Percentiles rank a stretch among this genome's conserved stretches.
These are phyloP conservation scores for Adelphocoris suturalis DNA, from an alignment of 2,888 invertebrate species.

Conservation along the genomic window DNA sequence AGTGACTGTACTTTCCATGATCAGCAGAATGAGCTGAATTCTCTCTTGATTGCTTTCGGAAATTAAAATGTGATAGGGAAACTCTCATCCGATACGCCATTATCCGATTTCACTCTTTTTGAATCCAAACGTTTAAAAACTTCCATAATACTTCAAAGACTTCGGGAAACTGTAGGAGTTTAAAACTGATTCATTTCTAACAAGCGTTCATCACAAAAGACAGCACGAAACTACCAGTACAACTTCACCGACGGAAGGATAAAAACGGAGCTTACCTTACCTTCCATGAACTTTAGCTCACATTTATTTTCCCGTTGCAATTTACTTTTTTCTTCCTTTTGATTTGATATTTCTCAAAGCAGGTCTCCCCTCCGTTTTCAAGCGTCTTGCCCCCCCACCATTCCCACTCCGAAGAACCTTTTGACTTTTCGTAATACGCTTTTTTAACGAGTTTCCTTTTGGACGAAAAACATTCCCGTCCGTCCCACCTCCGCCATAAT, in stretches of 20 bases:
- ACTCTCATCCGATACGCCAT: too few species aligned
- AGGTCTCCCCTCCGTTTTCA: not conserved
- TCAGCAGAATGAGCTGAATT: too few species aligned
- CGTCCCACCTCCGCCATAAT: slow-evolving; percentile 11
- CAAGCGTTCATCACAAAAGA: not conserved
- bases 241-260: not conserved
- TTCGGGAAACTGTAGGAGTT: not conserved
- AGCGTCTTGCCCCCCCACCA: not conserved
- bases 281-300: not conserved
- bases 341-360: slow-evolving; percentile 48
- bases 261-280: not conserved
- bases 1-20: too few species aligned
- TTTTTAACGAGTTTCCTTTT: slow-evolving; percentile 58
- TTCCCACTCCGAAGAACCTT: not conserved
- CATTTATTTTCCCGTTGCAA: slow-evolving; percentile 28
- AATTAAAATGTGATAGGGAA: too few species aligned
- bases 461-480: not conserved
- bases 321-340: slow-evolving; percentile 33
- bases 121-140: too few species aligned
- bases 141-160: not conserved
- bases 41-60: too few species aligned
- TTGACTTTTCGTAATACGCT: slow-evolving; percentile 49
- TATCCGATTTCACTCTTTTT: too few species aligned
- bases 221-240: not conserved
- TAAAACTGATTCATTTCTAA: not conserved